Base-by-base conservation (phyloP, 1,140 invertebrate genomes). In the Paracyclopina nana region DNA sequence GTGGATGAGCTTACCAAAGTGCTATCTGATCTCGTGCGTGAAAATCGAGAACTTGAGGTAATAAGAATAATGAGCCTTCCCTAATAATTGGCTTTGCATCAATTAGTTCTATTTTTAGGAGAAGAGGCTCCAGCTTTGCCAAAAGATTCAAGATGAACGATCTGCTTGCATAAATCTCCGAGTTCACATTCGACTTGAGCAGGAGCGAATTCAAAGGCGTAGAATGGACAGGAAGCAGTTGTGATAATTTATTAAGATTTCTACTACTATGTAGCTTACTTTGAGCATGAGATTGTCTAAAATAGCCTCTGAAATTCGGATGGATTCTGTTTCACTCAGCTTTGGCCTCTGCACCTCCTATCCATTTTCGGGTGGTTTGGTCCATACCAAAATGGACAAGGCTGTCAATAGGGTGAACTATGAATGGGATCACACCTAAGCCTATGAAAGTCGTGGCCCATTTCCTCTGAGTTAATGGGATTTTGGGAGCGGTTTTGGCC, bases 351-450 rank as follows among this genome's bases (percentile, higher is more conserved):
- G 20, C 34, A 3, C 34, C 34, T 8, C 34, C 34, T 16, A 38
- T 38, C 34, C 34, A 38, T 38, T 52, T 22, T 41, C 50, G 2
- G 1, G 50, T 52, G 14, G 50, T 44, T 4, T 65, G 59, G 61
- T 95, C 78, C 82, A 95, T 82, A 0, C 77, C 55, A 34, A 67
- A 60, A 60, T 91, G 80, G 0, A 91, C 83, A 6, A 71, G 67
- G 18, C 62, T 57, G 65, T 95, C 91, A 59, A 96, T 95, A 14
- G 90, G 90, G 57, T 78, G 75, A 31, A 96, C 78, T 58, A 96
- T 95, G 54, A 94, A 71, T 1, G 88, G 90, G 59, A 95, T 95
- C 31, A 78, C 77, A 0, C 66, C 65, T 16, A 96, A 66, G 9
- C 88, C 88, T 38, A 88, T 67, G 14, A 70, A 63, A n/a, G 79